phyloP scores from a whole-genome alignment of 2,888 invertebrate genomes.

The Acleris literana region DNA sequence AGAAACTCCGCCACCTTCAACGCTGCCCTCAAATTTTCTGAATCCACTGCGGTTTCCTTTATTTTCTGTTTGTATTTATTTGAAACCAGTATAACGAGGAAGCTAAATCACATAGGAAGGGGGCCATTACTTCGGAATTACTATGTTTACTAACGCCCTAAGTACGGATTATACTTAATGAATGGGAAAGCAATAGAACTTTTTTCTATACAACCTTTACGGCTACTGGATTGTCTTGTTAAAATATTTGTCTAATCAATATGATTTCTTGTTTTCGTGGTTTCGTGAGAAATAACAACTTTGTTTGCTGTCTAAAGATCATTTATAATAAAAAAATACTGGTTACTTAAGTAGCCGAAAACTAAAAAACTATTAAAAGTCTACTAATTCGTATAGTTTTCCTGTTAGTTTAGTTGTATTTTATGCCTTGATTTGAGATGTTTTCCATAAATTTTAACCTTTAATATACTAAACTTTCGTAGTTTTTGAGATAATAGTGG shows the following conservation, averaged over 20 bases:
- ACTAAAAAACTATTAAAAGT: too few relatives aligned
- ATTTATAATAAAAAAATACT: too few relatives aligned
- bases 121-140: conserved; percentile 32
- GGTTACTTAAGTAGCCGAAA: too few relatives aligned
- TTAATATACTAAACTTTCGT: too few relatives aligned
- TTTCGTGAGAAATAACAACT: conserved; percentile 2
- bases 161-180: conserved; percentile 33
- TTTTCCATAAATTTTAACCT: too few relatives aligned
- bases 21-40: conserved; percentile 39
- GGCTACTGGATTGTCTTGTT: conserved; percentile 31
- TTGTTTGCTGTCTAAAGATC: background rate
- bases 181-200: conserved; percentile 34
- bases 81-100: conserved; percentile 32
- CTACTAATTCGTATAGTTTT: too few relatives aligned
- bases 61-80: conserved; percentile 50
- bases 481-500: too few relatives aligned
- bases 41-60: conserved; percentile 55
- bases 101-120: conserved; percentile 33
- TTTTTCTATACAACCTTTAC: background rate
- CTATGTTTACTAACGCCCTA: conserved; percentile 34
- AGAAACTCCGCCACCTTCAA: conserved; percentile 5
- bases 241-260: conserved; percentile 28
- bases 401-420: too few relatives aligned
- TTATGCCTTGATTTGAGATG: too few relatives aligned
- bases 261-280: conserved; percentile 12